These are phyloP conservation scores for Galbula dea DNA, from an alignment of 2,113 vertebrate genomes.

Conservation along the genomic window DNA sequence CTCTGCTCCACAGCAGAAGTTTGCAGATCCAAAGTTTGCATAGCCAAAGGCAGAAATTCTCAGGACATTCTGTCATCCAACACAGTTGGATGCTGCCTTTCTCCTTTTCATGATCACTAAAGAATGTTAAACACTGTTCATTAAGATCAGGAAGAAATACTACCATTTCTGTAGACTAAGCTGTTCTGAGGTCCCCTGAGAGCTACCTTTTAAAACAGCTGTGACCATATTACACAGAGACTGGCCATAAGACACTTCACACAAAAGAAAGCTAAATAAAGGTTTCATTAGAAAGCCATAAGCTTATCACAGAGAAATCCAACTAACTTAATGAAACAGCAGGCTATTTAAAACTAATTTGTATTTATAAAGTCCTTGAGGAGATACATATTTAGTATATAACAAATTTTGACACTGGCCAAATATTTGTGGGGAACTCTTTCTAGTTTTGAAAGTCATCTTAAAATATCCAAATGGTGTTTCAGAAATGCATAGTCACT, in stretches of 20 bases:
- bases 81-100: neutral
- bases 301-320: neutral
- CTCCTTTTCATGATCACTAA: neutral
- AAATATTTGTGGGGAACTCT: neutral
- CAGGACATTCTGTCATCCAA: neutral
- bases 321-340: neutral
- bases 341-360: neutral
- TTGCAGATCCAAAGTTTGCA: no score
- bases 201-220: neutral
- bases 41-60: neutral
- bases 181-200: neutral
- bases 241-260: neutral
- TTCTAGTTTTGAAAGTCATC: neutral
- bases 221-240: neutral
- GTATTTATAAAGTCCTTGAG: neutral
- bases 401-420: neutral
- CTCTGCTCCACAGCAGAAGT: neutral
- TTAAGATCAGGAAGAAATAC: neutral
- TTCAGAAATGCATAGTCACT: neutral
- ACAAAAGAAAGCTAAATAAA: neutral
- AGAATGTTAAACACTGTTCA: neutral
- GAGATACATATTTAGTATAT: neutral
- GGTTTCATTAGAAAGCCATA: neutral
- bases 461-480: neutral
- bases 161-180: neutral